These are phyloP conservation scores for Calyptommatus sinebrachiatus DNA, from an alignment of 2,113 vertebrate genomes.

Conservation along the genomic window DNA sequence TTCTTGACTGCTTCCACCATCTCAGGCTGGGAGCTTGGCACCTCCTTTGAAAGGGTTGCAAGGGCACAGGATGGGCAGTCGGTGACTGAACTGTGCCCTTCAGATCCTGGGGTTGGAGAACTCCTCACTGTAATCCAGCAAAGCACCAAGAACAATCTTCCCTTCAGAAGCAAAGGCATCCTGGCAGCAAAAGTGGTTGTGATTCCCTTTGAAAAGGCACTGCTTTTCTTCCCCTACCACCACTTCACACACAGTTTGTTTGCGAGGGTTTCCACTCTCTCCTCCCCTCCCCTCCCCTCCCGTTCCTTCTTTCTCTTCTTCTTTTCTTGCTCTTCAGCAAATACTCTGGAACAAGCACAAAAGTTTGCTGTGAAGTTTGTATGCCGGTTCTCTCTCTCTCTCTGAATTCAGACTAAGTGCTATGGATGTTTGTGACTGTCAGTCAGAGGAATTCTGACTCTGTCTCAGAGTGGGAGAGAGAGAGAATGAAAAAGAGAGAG, in stretches of 20 bases:
- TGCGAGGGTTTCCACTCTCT: conserved; percentile 10
- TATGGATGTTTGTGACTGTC: conserved; percentile 80
- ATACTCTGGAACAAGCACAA: conserved; percentile 79
- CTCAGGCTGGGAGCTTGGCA: conserved; percentile 79
- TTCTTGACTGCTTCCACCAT: conserved; percentile 95
- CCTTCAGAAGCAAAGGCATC: conserved; percentile 82
- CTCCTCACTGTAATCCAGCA: conserved; percentile 76
- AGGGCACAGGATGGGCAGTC: conserved; percentile 89
- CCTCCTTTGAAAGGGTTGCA: conserved; percentile 81
- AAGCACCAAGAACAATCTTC: conserved; percentile 79
- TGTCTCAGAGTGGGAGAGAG: conserved; percentile 69
- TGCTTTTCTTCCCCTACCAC: conserved; percentile 67
- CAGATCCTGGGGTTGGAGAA: conserved; percentile 77
- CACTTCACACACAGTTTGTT: conserved; percentile 66
- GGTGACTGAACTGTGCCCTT: conserved; percentile 67
- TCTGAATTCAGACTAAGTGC: conserved; percentile 76
- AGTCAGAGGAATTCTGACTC: conserved; percentile 82
- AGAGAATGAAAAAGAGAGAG: conserved; percentile 51
- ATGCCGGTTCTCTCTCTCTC: conserved; percentile 77
- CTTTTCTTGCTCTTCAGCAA: conserved; percentile 71
- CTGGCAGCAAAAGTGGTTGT: conserved; percentile 77
- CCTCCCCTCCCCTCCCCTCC: conserved; percentile 36
- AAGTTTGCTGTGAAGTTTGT: conserved; percentile 84
- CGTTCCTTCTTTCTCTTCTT: conserved; percentile 44
- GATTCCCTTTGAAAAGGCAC: conserved; percentile 75